These are phyloP conservation scores for Eucriotettix oculatus DNA, from an alignment of 2,888 invertebrate species.

Conservation along the genomic window DNA sequence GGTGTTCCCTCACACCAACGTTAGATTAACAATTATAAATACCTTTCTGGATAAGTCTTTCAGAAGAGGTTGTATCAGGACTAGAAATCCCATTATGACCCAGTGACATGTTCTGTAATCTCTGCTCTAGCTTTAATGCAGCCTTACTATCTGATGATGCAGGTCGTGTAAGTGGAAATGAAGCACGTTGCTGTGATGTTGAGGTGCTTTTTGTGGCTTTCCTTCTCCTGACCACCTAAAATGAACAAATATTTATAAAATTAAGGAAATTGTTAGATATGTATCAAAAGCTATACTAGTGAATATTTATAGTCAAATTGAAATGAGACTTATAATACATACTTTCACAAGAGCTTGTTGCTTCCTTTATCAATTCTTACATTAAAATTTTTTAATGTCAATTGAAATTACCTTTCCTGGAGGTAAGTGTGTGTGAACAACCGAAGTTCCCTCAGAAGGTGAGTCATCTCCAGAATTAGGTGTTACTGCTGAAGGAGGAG, in stretches of 20 bases:
- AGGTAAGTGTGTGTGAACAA: slow-evolving; percentile 47
- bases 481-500: background rate
- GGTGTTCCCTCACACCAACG: too few relatives aligned
- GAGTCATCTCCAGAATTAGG: slow-evolving; percentile 23
- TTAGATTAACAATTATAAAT: background rate
- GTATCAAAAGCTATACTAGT: background rate
- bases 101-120: slow-evolving; percentile 22
- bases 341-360: background rate
- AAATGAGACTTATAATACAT: too few relatives aligned
- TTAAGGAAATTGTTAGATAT: background rate
- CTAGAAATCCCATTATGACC: slow-evolving; percentile 5
- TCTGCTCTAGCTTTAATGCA: slow-evolving; percentile 32
- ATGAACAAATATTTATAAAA: background rate
- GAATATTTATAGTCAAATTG: background rate
- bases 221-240: slow-evolving; percentile 42
- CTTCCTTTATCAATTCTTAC: background rate
- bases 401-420: slow-evolving; percentile 45
- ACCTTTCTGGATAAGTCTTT: slow-evolving; percentile 5
- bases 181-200: slow-evolving; percentile 36
- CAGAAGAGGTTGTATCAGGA: slow-evolving; percentile 3
- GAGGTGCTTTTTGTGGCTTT: slow-evolving; percentile 27
- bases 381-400: background rate
- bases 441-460: slow-evolving; percentile 38
- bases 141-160: slow-evolving; percentile 31
- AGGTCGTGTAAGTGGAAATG: slow-evolving; percentile 45